Conservation (phyloP, 2,113 vertebrate species). For the Cavia aperea region DNA sequence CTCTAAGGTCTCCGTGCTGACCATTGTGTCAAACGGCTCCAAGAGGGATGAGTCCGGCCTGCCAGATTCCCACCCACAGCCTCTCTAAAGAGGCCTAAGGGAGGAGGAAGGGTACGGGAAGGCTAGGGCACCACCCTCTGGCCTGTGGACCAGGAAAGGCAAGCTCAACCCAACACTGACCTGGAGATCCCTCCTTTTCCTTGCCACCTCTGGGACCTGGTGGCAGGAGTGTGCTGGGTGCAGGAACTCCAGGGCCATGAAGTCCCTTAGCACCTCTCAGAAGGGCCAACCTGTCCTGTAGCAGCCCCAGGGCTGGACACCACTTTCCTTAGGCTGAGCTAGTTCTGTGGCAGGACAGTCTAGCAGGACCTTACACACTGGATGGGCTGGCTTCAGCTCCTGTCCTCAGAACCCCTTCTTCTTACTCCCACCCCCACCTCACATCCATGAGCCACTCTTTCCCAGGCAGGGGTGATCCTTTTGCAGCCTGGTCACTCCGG, state of each 20-base stretch:
- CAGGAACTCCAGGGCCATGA: neutral
- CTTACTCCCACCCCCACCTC: fast-evolving
- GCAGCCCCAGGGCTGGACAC: neutral
- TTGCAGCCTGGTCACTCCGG: neutral
- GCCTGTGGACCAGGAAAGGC: neutral
- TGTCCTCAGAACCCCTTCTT: neutral
- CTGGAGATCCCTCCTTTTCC: neutral
- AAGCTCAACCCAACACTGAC: neutral
- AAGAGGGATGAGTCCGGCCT: too few relatives aligned
- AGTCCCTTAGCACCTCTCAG: neutral
- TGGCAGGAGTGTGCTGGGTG: neutral
- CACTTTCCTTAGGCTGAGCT: neutral
- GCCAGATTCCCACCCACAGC: neutral
- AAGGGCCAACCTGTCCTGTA: too few relatives aligned
- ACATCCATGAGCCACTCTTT: neutral
- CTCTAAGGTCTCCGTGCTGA: fast-evolving
- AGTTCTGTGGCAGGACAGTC: neutral
- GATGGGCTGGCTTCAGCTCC: too few relatives aligned
- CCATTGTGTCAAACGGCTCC: fast-evolving
- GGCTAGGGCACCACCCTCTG: neutral
- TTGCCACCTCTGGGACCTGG: neutral
- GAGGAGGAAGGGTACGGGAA: too few relatives aligned
- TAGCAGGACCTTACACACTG: neutral
- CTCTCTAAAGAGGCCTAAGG: neutral
- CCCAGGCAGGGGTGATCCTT: neutral